Conservation (phyloP, 1,140 invertebrate species). For the Carposina sasakii region DNA sequence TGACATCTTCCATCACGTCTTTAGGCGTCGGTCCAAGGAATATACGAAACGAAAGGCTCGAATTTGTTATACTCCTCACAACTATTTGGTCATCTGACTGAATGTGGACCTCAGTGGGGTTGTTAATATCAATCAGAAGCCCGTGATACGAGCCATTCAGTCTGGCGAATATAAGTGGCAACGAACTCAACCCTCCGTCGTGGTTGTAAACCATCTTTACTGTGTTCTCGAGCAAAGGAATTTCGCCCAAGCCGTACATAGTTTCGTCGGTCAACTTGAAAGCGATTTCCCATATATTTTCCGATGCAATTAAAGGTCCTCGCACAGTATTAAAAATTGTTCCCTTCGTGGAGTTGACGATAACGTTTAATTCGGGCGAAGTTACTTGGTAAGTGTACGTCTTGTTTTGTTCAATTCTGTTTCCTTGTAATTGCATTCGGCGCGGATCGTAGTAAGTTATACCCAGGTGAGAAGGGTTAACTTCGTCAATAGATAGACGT, state of each 20-base stretch:
- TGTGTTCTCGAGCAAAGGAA: slow-evolving; percentile 40
- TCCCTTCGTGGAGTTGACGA: slow-evolving; percentile 35
- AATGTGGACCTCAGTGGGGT: slow-evolving; percentile 46
- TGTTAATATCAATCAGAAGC: slow-evolving; percentile 39
- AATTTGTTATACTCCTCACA: slow-evolving; percentile 45
- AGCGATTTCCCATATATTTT: slow-evolving; percentile 60
- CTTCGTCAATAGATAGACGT: slow-evolving; percentile 47
- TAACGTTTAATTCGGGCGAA: slow-evolving; percentile 45
- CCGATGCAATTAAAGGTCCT: slow-evolving; percentile 55
- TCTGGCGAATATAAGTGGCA: slow-evolving; percentile 56
- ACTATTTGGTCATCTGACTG: slow-evolving; percentile 38
- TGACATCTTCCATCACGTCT: slow-evolving; percentile 51
- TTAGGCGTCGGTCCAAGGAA: slow-evolving; percentile 55
- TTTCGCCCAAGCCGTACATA: slow-evolving; percentile 56
- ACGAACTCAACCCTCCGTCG: slow-evolving; percentile 28
- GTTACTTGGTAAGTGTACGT: slow-evolving; percentile 39
- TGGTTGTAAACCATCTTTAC: slow-evolving; percentile 50
- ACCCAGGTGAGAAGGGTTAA: slow-evolving; percentile 40
- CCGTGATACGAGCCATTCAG: slow-evolving; percentile 45
- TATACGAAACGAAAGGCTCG: slow-evolving; percentile 48
- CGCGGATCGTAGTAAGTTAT: slow-evolving; percentile 43
- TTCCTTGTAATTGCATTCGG: slow-evolving; percentile 20
- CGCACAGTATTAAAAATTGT: slow-evolving; percentile 47
- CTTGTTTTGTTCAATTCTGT: slow-evolving; percentile 34
- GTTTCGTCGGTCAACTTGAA: slow-evolving; percentile 51